Evolutionary conservation across 2,888 invertebrate species (phyloP).

Genomic region (Bugula neritina): DNA sequence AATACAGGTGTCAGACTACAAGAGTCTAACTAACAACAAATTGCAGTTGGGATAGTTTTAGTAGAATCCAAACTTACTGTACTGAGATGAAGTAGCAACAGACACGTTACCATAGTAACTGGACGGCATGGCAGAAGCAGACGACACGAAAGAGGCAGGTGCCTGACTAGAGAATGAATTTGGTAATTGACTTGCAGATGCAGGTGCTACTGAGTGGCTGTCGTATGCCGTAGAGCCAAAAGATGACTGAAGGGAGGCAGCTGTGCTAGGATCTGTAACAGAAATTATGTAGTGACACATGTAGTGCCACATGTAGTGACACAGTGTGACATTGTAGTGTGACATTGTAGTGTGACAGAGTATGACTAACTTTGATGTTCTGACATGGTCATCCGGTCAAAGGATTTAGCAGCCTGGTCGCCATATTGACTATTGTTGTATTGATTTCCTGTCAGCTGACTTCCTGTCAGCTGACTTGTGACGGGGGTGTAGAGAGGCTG

Average conservation of each 20-base stretch:
- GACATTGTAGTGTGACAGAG: too few relatives aligned
- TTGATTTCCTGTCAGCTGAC: not conserved
- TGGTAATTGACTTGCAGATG: not conserved
- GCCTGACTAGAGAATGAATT: not conserved
- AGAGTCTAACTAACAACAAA: too few relatives aligned
- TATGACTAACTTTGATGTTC: constrained; percentile 4
- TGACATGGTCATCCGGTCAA: not conserved
- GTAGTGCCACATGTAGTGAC: too few relatives aligned
- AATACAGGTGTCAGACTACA: too few relatives aligned
- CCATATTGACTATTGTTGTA: not conserved
- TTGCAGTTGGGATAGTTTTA: too few relatives aligned
- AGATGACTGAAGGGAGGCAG: not conserved
- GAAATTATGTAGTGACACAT: too few relatives aligned
- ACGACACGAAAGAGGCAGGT: not conserved
- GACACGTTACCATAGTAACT: not conserved
- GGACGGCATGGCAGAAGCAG: not conserved
- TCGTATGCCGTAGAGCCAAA: not conserved
- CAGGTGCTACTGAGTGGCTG: not conserved
- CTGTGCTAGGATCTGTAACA: not conserved
- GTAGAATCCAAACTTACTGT: not conserved
- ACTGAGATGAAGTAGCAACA: not conserved
- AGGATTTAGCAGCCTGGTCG: constrained; percentile 17
- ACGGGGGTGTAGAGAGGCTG: too few relatives aligned
- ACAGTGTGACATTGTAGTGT: too few relatives aligned
- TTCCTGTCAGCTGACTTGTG: not conserved